Conservation (phyloP, 92 coral and sea anemone species). For the Porites rus region DNA sequence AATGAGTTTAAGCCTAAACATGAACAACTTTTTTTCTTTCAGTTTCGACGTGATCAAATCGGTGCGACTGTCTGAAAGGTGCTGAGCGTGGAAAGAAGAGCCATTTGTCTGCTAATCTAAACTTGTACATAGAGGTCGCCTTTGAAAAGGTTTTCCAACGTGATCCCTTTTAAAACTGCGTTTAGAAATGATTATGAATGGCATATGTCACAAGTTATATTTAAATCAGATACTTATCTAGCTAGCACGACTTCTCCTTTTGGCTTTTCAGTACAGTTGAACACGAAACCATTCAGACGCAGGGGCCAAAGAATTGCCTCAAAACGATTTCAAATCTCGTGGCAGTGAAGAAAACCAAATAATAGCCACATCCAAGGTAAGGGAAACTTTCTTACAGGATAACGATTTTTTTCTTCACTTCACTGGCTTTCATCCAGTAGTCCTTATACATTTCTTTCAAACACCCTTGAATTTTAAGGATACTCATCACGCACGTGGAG, state of each 20-base stretch:
- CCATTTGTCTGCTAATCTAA: background rate
- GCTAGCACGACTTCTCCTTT: conserved; percentile 24
- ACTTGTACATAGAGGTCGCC: background rate
- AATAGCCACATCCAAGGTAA: conserved; percentile 8
- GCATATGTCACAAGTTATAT: conserved; percentile 79
- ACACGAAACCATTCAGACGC: background rate
- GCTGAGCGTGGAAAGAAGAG: background rate
- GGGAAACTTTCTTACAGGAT: background rate
- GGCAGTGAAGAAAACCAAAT: background rate
- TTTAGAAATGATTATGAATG: conserved; percentile 63
- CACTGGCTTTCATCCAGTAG: conserved; percentile 20
- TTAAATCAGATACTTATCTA: conserved; percentile 76
- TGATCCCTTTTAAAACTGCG: conserved; percentile 26
- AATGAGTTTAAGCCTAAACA: conserved; percentile 21
- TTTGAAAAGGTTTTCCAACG: background rate
- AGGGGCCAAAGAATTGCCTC: background rate
- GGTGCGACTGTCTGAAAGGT: background rate
- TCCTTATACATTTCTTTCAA: conserved; percentile 15
- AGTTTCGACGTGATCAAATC: background rate
- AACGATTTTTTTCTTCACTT: background rate
- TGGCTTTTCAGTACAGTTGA: conserved; percentile 15
- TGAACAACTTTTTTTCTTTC: background rate
- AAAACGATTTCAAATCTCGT: background rate
- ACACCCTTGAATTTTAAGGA: conserved; percentile 27
- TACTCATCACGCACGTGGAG: conserved; percentile 30